Base-by-base conservation (phyloP, 2,113 vertebrate species). In the Nerophis lumbriciformis region DNA sequence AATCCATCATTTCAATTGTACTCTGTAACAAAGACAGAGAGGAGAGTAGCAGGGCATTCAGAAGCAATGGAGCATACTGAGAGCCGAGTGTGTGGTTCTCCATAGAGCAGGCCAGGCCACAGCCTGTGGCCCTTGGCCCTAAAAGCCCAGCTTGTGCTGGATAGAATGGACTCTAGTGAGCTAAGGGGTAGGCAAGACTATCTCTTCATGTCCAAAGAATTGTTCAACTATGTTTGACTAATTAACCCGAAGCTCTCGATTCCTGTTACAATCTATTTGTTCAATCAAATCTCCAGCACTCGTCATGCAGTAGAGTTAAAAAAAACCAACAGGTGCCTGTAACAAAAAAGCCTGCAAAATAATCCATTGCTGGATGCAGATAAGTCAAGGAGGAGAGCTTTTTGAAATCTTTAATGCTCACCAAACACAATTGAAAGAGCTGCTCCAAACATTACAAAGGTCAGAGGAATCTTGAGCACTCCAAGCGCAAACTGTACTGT, bases 1-100 rank as follows among this genome's bases (percentile, higher is more conserved):
- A 85, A 87, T 86, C 81, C 79, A 82, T 85, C 83, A 82, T 75
- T 85, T 72, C 83, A 82, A 84, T 85, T 84, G 84, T 83, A 35
- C 68, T 62, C 15, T 13, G 62, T 63, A 79, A 86, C 83, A 84
- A 87, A 80, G 65, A 76, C n/a, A 1, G 61, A 69, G 75, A 69
- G 70, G 59, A 75, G 79, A 83, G 83, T 76, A 77, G 79, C 67
- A 69, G 75, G 71, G 70, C 78, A 85, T 88, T 87, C 73, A 81
- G 73, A 78, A 66, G 69, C 79, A 80, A 63, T 65, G 69, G 68
- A 75, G 77, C 82, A 83, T 85, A 78, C 59, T 80, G 68, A 78
- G 75, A 71, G 80, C 77, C 79, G 78, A 69, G 75, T 77, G 79
- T 79, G 79, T 72, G 80, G 65, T 71, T 80, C 81, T 85, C 75